Evolutionary conservation across 2,797 vertebrate genomes (phyloP).

Genomic region (Gymnocypris eckloni): DNA sequence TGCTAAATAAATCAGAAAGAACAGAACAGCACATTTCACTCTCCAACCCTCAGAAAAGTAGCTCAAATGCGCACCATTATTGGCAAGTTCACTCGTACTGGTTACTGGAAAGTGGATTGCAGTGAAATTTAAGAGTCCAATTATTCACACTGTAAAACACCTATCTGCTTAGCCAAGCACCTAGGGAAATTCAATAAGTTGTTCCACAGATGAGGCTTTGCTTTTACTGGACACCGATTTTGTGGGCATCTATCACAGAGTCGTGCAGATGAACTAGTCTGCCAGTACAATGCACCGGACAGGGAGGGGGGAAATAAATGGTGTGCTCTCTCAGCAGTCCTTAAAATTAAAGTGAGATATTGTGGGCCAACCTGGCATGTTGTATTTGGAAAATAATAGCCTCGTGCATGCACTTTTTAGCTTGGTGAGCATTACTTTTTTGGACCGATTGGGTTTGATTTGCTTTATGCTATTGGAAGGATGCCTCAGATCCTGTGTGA

Average conservation of each 20-base stretch:
- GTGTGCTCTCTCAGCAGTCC: conserved; percentile 52
- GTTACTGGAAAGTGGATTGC: conserved; percentile 45
- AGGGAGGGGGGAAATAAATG: conserved; percentile 25
- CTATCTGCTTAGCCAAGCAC: conserved; percentile 64
- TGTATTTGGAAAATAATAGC: conserved; percentile 35
- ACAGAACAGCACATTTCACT: conserved; percentile 52
- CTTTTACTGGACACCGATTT: conserved; percentile 57
- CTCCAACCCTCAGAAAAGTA: conserved; percentile 46
- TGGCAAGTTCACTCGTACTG: conserved; percentile 32
- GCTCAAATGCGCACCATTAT: conserved; percentile 44
- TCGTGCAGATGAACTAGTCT: conserved; percentile 42
- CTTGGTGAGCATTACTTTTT: conserved; percentile 19
- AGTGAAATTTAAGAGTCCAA: conserved; percentile 60
- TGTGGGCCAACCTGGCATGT: conserved; percentile 32
- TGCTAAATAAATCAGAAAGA: conserved; percentile 57
- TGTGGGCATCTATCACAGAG: conserved; percentile 54
- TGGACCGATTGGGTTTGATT: conserved; percentile 21
- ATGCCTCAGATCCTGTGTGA: conserved; percentile 45
- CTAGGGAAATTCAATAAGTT: conserved; percentile 59
- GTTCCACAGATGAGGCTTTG: conserved; percentile 54
- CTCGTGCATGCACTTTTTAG: conserved; percentile 14
- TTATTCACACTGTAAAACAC: conserved; percentile 61
- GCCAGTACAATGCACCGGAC: conserved; percentile 39
- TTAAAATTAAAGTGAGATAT: conserved; percentile 38
- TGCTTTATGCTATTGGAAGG: conserved; percentile 29